These are phyloP conservation scores for Himalopsyche kuldschensis DNA, from an alignment of 2,888 invertebrate genomes.

Conservation along the genomic window DNA sequence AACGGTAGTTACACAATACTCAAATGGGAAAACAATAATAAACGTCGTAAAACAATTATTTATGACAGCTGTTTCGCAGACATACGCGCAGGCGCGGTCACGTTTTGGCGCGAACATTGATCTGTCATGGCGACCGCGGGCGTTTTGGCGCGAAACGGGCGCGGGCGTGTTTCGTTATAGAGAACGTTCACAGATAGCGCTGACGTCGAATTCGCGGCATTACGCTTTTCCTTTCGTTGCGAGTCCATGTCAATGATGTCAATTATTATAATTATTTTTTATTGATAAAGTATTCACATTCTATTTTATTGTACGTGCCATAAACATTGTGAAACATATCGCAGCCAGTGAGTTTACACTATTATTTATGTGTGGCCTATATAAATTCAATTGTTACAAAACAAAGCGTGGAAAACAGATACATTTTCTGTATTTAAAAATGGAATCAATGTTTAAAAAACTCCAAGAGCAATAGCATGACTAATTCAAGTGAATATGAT, in stretches of 20 bases:
- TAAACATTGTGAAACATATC: too few relatives aligned
- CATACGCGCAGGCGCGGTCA: slow-evolving; percentile 13
- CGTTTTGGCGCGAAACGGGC: slow-evolving; percentile 29
- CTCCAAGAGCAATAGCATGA: too few relatives aligned
- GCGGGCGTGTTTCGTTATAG: background rate
- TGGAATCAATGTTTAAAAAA: too few relatives aligned
- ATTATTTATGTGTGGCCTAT: too few relatives aligned
- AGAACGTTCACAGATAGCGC: slow-evolving; percentile 25
- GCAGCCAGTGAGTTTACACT: too few relatives aligned
- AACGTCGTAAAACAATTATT: background rate
- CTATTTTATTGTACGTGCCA: too few relatives aligned
- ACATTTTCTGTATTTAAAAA: too few relatives aligned
- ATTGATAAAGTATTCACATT: too few relatives aligned
- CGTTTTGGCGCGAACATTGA: slow-evolving; percentile 29
- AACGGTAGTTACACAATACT: background rate
- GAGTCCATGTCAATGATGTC: background rate
- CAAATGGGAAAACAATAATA: background rate
- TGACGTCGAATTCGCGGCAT: background rate
- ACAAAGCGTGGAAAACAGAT: too few relatives aligned
- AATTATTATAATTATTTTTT: background rate
- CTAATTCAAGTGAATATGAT: too few relatives aligned
- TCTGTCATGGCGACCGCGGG: slow-evolving; percentile 25
- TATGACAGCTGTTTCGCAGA: slow-evolving; percentile 7
- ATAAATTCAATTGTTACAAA: too few relatives aligned
- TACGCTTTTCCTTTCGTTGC: background rate